Evolutionary conservation across 1,140 invertebrate species (phyloP).

Genomic region (Metopolophium dirhodum): DNA sequence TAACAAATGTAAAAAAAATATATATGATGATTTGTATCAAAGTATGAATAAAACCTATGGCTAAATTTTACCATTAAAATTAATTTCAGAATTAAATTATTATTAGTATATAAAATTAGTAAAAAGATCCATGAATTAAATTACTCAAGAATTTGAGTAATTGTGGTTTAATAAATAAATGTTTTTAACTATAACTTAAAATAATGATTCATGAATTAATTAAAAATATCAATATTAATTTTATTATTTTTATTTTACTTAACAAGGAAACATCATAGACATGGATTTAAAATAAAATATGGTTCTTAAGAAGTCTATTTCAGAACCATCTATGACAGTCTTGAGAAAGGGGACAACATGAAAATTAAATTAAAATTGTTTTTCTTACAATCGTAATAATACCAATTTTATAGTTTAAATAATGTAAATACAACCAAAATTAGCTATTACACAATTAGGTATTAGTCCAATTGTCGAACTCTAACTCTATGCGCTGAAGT

Average conservation of each 20-base stretch:
- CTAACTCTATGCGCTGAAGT: slow-evolving; percentile 6
- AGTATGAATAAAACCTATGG: slow-evolving; percentile 39
- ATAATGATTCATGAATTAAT: slow-evolving; percentile 40
- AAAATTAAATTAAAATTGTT: neutral
- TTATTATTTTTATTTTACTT: slow-evolving; percentile 18
- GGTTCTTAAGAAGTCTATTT: slow-evolving; percentile 44
- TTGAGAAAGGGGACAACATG: slow-evolving; percentile 28
- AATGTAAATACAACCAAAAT: slow-evolving; percentile 44
- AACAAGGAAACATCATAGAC: slow-evolving; percentile 27
- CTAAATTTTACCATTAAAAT: slow-evolving; percentile 28
- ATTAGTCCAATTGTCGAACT: neutral
- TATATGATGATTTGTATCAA: slow-evolving; percentile 11
- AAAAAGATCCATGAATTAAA: slow-evolving; percentile 44
- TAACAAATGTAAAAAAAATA: slow-evolving; percentile 47
- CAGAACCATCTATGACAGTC: slow-evolving; percentile 42
- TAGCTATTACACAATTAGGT: neutral
- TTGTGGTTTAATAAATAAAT: slow-evolving; percentile 6
- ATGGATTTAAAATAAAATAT: slow-evolving; percentile 46
- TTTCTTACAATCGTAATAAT: slow-evolving; percentile 9
- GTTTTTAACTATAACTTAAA: slow-evolving; percentile 44
- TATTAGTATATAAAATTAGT: slow-evolving; percentile 49
- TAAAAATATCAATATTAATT: slow-evolving; percentile 30
- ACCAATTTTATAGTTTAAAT: neutral
- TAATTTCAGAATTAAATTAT: slow-evolving; percentile 40
- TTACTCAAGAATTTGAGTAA: neutral